Evolutionary conservation across 2,888 invertebrate species (phyloP).

Genomic region (Eremobia ochroleuca): DNA sequence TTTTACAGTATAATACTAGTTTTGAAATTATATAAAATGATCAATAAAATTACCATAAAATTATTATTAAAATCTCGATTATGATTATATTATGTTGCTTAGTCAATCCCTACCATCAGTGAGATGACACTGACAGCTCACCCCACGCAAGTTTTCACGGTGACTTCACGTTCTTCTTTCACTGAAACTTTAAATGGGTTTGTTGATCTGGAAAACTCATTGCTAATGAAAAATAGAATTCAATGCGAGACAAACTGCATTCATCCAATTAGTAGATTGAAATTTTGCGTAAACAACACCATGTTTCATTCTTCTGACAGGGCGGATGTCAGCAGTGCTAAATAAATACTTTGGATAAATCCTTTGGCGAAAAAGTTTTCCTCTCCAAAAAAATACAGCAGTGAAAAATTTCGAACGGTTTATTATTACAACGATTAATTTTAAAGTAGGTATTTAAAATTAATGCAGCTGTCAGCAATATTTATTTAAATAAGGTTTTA

Average conservation of each 20-base stretch:
- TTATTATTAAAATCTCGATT: too few species aligned
- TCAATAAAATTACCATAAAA: too few species aligned
- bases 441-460: slow-evolving; percentile 15
- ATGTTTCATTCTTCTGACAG: slow-evolving; percentile 24
- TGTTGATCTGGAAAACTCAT: slow-evolving; percentile 17
- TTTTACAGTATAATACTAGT: too few species aligned
- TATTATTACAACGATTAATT: slow-evolving; percentile 19
- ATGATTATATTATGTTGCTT: too few species aligned
- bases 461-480: neutral
- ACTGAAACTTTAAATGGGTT: neutral
- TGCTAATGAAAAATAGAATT: slow-evolving; percentile 17
- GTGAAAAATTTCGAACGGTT: neutral
- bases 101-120: too few species aligned
- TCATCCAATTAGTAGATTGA: slow-evolving; percentile 46
- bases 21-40: too few species aligned
- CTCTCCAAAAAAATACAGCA: neutral
- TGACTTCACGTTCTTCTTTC: neutral
- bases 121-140: too few species aligned
- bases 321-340: neutral
- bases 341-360: slow-evolving; percentile 6
- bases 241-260: slow-evolving; percentile 31
- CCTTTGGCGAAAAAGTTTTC: neutral
- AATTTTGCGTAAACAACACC: slow-evolving; percentile 45
- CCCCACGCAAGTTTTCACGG: too few species aligned
- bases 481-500: slow-evolving; percentile 5